phyloP scores from a whole-genome alignment of 2,113 vertebrate species.

The Chaenogobius annularis region DNA sequence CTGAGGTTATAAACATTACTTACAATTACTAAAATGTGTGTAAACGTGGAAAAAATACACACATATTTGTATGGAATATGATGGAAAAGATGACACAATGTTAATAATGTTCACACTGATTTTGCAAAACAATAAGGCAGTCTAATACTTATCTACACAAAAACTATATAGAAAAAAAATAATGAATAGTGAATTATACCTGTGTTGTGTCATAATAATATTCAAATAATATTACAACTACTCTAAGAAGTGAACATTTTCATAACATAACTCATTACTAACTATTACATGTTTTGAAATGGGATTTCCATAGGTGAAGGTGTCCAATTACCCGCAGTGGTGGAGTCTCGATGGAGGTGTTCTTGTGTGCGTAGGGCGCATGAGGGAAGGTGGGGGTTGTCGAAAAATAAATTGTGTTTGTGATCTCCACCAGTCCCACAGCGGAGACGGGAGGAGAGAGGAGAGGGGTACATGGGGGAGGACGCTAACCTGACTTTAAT shows the following conservation, averaged over 20 bases:
- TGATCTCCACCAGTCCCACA: slow-evolving; percentile 63
- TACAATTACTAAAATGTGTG: background rate
- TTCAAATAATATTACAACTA: background rate
- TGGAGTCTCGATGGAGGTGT: slow-evolving; percentile 52
- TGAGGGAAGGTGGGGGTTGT: slow-evolving; percentile 22
- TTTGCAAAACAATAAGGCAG: no score
- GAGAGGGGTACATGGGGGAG: slow-evolving; percentile 9
- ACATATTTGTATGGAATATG: background rate
- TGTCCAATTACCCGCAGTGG: slow-evolving; percentile 74
- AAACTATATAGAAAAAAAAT: no score
- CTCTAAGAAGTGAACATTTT: background rate
- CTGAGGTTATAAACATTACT: background rate
- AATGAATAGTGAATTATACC: no score
- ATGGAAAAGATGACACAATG: no score
- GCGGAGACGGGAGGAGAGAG: slow-evolving; percentile 17
- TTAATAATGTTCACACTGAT: no score
- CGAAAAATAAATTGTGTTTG: slow-evolving; percentile 74
- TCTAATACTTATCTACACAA: no score
- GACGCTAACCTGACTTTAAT: slow-evolving; percentile 67
- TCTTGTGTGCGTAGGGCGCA: background rate
- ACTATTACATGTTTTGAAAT: background rate
- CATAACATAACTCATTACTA: background rate
- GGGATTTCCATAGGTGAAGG: slow-evolving; percentile 66
- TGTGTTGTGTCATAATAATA: background rate
- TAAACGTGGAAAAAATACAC: background rate